These are phyloP conservation scores for Sphaerophoria rueppellii DNA, from an alignment of 2,888 invertebrate species.

Conservation along the genomic window DNA sequence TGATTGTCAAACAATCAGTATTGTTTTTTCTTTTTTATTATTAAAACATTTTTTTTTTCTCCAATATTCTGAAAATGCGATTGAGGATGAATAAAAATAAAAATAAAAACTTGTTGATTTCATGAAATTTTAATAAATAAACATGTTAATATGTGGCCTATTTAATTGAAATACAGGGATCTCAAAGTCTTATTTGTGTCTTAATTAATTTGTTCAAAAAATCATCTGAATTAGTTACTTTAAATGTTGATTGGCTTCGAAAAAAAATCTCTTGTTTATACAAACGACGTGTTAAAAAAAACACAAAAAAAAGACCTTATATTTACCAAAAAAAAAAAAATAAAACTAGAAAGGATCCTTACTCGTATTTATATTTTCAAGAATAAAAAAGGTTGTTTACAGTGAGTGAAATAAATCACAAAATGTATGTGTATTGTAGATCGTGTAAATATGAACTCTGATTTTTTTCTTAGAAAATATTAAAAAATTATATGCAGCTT, in stretches of 20 bases:
- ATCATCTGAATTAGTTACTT: no score
- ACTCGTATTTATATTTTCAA: no score
- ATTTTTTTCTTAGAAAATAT: slow-evolving; percentile 49
- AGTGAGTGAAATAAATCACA: slow-evolving; percentile 61
- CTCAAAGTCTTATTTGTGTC: slow-evolving; percentile 42
- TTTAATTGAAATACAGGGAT: slow-evolving; percentile 65
- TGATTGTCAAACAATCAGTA: no score
- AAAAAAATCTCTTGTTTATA: slow-evolving; percentile 15
- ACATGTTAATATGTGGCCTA: slow-evolving; percentile 44
- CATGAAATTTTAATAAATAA: slow-evolving; percentile 19
- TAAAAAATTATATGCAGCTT: slow-evolving; percentile 31
- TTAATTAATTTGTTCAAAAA: background rate
- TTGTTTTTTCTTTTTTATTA: no score
- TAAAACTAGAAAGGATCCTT: no score
- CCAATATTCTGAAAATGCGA: slow-evolving; percentile 75
- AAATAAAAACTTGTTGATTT: slow-evolving; percentile 13
- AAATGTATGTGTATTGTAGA: slow-evolving; percentile 33
- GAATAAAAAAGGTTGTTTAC: slow-evolving; percentile 60
- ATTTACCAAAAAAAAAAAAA: slow-evolving; percentile 31
- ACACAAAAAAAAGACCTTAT: slow-evolving; percentile 20
- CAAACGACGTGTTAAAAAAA: slow-evolving; percentile 8
- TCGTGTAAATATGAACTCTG: slow-evolving; percentile 50
- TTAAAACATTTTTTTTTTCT: background rate
- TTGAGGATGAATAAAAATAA: slow-evolving; percentile 20
- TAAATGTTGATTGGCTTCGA: slow-evolving; percentile 53